Base-by-base conservation (phyloP, 2,797 vertebrate species). In the Neoniphon sammara region DNA sequence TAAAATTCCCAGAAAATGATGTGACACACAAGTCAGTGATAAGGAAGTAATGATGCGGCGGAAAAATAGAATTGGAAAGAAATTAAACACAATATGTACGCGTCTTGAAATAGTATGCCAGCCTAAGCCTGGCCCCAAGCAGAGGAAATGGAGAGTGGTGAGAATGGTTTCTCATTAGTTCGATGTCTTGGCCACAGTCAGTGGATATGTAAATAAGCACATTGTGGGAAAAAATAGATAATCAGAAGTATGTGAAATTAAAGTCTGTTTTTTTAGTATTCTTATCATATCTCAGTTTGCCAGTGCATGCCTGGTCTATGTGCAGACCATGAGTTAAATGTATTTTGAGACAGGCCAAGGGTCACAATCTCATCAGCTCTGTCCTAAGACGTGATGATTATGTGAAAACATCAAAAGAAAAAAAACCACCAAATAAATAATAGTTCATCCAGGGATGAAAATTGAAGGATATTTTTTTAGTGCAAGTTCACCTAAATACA, bases 81-180 rank as follows among this genome's bases (percentile, higher is more conserved):
- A 70, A 78, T 70, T 18, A 73, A 77, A 78, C 27, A 73, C 34
- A 68, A 27, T 54, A 46, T 73, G 27, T 82, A 21, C 53, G 31
- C 66, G 74, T 66, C 23, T 60, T 9, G 25, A 81, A 71, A 66
- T 63, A 62, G 31, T 66, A 30, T 47, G 21, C 62, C 72, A 88
- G 83, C 80, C 78, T 82, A 75, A 88, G 75, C 58, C 11, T 70
- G 55, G 82, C 87, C 90, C 80, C 20, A 30, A 89, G 89, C 83
- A 61, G 69, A 27, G 53, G 49, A 86, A 82, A 88, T 77, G 49
- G 60, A 80, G 66, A 90, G 86, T 66, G 56, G 78, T 66, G 55
- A 71, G 56, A 50, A 57, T 12, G 10, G 20, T 81, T 91, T 92
- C 71, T 85, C 88, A 91, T 92, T 91, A 90, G 76, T 66, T 44